These are phyloP conservation scores for Noturus placidus DNA, from an alignment of 2,113 vertebrate species.

Conservation along the genomic window DNA sequence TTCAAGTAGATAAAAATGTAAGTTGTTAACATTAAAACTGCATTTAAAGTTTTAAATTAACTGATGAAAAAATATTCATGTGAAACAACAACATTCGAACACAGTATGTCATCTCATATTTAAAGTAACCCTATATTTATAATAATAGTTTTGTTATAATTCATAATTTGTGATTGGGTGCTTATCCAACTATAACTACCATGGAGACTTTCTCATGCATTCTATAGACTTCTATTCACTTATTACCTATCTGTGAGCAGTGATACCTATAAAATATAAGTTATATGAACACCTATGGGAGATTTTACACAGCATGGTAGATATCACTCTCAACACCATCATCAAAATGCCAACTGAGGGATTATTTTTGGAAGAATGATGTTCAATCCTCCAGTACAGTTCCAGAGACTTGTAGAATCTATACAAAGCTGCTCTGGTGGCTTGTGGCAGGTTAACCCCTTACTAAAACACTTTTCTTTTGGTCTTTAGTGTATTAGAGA, in stretches of 20 bases:
- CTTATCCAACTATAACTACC: neutral
- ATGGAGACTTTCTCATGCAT: neutral
- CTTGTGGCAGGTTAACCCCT: neutral
- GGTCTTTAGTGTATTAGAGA: neutral
- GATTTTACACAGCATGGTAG: neutral
- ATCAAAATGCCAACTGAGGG: neutral
- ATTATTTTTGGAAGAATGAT: neutral
- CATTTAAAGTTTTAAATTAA: neutral
- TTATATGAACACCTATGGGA: neutral
- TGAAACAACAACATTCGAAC: neutral
- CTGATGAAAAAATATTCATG: neutral
- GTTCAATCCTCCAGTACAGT: neutral
- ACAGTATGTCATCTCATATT: neutral
- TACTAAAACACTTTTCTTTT: conserved; percentile 5
- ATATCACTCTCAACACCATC: neutral
- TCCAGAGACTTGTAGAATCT: neutral
- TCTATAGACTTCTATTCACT: neutral
- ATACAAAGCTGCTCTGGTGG: neutral
- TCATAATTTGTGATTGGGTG: neutral
- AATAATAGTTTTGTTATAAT: neutral
- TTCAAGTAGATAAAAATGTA: neutral
- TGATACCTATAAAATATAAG: neutral
- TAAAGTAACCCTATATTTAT: neutral
- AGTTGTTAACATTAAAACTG: neutral
- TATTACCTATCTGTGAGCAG: neutral